phyloP scores from a whole-genome alignment of 2,113 vertebrate genomes.

The Hystrix brachyura region DNA sequence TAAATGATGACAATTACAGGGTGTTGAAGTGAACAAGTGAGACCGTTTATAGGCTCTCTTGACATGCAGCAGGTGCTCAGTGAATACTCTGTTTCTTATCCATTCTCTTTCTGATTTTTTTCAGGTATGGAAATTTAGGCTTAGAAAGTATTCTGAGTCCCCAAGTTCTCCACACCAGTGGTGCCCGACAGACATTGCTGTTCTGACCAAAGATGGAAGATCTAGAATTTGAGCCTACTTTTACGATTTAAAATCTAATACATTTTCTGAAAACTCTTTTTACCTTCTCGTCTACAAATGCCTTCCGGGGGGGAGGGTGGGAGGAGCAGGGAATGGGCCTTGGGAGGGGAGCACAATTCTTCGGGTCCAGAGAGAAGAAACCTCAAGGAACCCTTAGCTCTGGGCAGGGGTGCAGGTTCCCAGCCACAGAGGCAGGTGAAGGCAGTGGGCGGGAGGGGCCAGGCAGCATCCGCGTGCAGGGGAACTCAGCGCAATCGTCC shows the following conservation, averaged over 20 bases:
- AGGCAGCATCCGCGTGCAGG: neutral
- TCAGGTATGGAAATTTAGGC: neutral
- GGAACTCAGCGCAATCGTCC: neutral
- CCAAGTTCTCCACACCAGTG: neutral
- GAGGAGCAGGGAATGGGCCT: neutral
- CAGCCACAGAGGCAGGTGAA: neutral
- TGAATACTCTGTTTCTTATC: neutral
- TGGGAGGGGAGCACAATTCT: neutral
- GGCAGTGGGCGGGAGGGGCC: neutral
- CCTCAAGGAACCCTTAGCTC: neutral
- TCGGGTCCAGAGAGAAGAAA: neutral
- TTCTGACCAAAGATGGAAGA: constrained; percentile 20
- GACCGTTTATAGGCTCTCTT: neutral
- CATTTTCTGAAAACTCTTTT: neutral
- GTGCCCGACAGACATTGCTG: neutral
- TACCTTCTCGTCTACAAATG: neutral
- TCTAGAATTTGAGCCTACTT: neutral
- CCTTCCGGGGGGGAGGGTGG: neutral
- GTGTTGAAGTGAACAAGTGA: neutral
- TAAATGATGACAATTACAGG: neutral
- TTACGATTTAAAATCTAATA: constrained; percentile 29
- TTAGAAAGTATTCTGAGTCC: neutral
- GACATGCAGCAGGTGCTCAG: neutral
- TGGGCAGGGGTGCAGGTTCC: neutral
- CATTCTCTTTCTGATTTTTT: neutral